phyloP scores from a whole-genome alignment of 2,797 vertebrate species.

The Urosaurus nigricauda region DNA sequence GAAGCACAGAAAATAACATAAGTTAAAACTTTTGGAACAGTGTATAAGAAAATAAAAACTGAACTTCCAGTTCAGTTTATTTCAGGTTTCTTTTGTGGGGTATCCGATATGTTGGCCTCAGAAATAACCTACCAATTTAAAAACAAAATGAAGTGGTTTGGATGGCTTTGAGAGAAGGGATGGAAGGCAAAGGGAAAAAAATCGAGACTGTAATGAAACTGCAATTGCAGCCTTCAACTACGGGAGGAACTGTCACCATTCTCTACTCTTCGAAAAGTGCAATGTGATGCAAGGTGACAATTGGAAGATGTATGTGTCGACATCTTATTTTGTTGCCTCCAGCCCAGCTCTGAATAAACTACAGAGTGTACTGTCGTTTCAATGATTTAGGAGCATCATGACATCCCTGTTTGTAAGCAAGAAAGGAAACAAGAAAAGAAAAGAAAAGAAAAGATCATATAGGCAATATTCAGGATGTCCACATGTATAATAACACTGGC shows the following conservation, averaged over 20 bases:
- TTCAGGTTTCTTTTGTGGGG: constrained; percentile 4
- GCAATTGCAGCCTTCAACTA: constrained; percentile 15
- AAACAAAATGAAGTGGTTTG: constrained; percentile 42
- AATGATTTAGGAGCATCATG: constrained; percentile 63
- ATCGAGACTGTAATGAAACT: constrained; percentile 41
- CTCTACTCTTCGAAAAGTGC: constrained; percentile 50
- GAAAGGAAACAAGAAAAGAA: background rate
- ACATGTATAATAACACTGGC: constrained; percentile 40
- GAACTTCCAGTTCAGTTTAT: constrained; percentile 29
- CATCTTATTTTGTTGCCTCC: constrained; percentile 62
- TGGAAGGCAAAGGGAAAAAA: constrained; percentile 22
- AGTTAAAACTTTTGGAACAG: background rate
- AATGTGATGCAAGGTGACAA: constrained; percentile 46
- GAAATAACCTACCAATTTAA: constrained; percentile 37
- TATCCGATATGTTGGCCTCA: background rate
- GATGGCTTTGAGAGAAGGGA: constrained; percentile 22
- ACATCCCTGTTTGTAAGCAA: constrained; percentile 58
- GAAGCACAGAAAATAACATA: background rate
- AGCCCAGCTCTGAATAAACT: constrained; percentile 58
- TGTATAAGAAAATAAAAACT: constrained; percentile 17
- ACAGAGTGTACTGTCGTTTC: constrained; percentile 55
- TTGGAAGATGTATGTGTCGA: constrained; percentile 59
- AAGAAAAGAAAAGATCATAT: background rate
- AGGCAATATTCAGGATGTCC: constrained; percentile 35
- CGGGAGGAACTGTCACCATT: constrained; percentile 37